Evolutionary conservation across 2,113 vertebrate genomes (phyloP), one percentile per base, ranked within the genome.

Genomic region (Zootoca vivipara): DNA sequence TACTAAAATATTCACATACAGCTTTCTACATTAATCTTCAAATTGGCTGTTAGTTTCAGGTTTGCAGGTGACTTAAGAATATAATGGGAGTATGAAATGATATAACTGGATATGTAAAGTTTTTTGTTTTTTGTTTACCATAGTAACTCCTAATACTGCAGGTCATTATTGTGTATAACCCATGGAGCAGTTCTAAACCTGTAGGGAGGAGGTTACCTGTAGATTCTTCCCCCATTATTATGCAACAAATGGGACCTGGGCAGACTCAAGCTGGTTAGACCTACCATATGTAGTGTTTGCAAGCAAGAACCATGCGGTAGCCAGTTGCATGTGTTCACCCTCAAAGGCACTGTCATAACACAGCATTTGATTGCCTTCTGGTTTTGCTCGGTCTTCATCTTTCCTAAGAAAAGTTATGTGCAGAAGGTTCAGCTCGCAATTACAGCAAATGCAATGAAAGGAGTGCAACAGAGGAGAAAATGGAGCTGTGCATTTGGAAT

Each of bases 301-400:
- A 67, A 40, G 38, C 1, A 52, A n/a, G 56, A 83, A 42, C 7
- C 28, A 65, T 30, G 28, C 3, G 28, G 22, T 64, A 64, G 46
- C 30, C n/a, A 15, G 20, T 46, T 82, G 38, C 26, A 28, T 65
- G 10, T 64, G 74, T 82, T 87, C 38, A 87, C 30, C 20, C 38
- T 82, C 42, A 24, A 82, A 78, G 64, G n/a, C 77, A n/a, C n/a
- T 46, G 62, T 35, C 75, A 35, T 70, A 72, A 70, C 24, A 80
- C 24, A 73, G 24, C 5, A 40, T 30, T 73, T 58, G 35, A 24
- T 87, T 83, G 81, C 42, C 64, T 69, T 69, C 80, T 56, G 81
- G 33, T 77, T 88, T 83, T 83, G 81, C 40, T 78, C 62, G 24
- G 85, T 78, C 74, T 78, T 86, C 62, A 78, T 78, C 87, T 87